These are phyloP conservation scores for Mastomys coucha DNA, from an alignment of 2,113 vertebrate genomes.

Conservation along the genomic window DNA sequence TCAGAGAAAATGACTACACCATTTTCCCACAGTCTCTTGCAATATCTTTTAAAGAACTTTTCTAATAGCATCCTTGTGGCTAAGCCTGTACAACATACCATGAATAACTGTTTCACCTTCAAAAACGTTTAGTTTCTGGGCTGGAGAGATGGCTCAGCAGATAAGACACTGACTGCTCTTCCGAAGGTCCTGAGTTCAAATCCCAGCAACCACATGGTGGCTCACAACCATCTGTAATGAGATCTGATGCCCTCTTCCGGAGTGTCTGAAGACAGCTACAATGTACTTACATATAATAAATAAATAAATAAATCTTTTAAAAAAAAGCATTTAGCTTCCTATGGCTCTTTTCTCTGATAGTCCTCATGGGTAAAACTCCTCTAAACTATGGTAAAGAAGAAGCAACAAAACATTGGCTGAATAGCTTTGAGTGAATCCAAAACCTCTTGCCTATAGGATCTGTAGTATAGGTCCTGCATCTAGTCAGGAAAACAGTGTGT, in stretches of 20 bases:
- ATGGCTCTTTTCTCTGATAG: not conserved
- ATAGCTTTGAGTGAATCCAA: not conserved
- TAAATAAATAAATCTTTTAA: no score
- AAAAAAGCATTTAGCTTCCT: not conserved
- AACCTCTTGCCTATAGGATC: not conserved
- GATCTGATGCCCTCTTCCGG: no score
- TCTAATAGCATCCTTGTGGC: not conserved
- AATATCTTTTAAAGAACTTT: not conserved
- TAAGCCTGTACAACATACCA: not conserved
- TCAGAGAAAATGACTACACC: not conserved
- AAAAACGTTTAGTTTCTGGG: not conserved
- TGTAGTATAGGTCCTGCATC: fast-evolving
- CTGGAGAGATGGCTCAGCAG: no score
- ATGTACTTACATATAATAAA: no score
- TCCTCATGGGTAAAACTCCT: not conserved
- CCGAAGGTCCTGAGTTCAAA: no score
- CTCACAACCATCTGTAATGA: no score
- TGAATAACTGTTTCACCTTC: not conserved
- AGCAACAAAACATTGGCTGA: not conserved
- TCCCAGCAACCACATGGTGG: no score
- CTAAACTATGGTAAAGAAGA: not conserved
- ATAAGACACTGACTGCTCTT: no score
- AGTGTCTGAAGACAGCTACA: no score
- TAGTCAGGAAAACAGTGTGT: not conserved
- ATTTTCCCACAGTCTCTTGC: not conserved